phyloP scores from a whole-genome alignment of 2,797 vertebrate species.

The Melanotaenia pygmaea region DNA sequence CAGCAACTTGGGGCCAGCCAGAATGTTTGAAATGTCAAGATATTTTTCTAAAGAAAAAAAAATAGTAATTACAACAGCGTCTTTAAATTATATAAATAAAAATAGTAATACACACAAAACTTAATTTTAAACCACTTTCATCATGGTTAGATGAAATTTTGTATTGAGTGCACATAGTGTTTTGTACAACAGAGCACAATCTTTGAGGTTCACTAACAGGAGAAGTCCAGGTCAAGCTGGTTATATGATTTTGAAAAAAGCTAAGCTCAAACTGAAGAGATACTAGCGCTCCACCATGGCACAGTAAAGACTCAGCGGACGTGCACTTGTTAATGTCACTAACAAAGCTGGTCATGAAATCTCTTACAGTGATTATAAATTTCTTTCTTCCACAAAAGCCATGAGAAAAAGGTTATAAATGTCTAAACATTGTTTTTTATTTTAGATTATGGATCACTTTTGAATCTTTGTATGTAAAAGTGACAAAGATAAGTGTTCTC shows the following conservation, averaged over 20 bases:
- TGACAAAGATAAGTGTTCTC: not conserved
- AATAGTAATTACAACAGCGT: too few species aligned
- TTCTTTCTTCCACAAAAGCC: not conserved
- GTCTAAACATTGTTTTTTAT: not conserved
- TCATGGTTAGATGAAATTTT: too few species aligned
- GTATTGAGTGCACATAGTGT: too few species aligned
- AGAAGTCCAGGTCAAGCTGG: not conserved
- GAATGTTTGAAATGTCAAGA: too few species aligned
- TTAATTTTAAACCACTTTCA: too few species aligned
- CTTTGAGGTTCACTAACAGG: not conserved
- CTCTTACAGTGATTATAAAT: not conserved
- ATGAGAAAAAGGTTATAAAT: not conserved
- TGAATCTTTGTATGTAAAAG: not conserved
- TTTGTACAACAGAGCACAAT: too few species aligned
- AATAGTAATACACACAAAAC: too few species aligned
- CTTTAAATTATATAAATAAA: too few species aligned
- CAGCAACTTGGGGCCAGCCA: too few species aligned
- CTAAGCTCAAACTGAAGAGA: not conserved
- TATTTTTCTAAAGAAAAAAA: too few species aligned
- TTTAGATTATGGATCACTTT: not conserved
- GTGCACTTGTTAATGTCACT: not conserved
- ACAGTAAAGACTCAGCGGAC: too few species aligned
- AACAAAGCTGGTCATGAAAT: not conserved
- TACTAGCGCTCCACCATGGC: not conserved
- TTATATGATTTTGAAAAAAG: too few species aligned